Evolutionary conservation across 92 coral and sea anemone species (phyloP).

Genomic region (Porites cylindrica): DNA sequence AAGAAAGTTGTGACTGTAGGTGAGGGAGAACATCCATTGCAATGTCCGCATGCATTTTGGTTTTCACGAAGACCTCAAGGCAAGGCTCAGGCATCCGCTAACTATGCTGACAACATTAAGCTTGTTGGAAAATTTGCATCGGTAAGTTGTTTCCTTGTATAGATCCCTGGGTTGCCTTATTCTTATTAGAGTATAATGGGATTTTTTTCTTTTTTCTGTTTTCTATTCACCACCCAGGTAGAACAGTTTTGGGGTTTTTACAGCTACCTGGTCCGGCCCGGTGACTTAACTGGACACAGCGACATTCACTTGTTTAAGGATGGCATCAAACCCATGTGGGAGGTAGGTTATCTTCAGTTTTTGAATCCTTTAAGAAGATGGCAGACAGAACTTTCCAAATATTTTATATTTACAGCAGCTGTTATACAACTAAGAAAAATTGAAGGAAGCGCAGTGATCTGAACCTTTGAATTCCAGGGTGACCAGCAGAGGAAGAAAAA

Average conservation of each 20-base stretch:
- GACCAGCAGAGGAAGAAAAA: too few relatives aligned
- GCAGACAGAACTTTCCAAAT: too few relatives aligned
- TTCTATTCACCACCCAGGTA: slow-evolving; percentile 63
- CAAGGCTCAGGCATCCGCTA: slow-evolving; percentile 90
- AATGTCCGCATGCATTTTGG: slow-evolving; percentile 98
- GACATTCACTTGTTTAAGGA: slow-evolving; percentile 98
- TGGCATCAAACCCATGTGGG: slow-evolving; percentile 99
- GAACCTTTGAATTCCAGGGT: too few relatives aligned
- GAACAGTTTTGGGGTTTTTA: slow-evolving; percentile 98
- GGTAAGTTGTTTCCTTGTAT: slow-evolving; percentile 59
- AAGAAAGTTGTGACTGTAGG: slow-evolving; percentile 76
- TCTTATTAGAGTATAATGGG: too few relatives aligned
- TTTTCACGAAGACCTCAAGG: slow-evolving; percentile 98
- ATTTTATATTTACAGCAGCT: too few relatives aligned
- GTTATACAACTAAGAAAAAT: too few relatives aligned
- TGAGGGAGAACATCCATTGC: slow-evolving; percentile 94
- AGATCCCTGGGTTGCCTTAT: too few relatives aligned
- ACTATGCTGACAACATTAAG: slow-evolving; percentile 94
- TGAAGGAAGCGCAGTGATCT: too few relatives aligned
- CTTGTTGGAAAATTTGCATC: slow-evolving; percentile 99
- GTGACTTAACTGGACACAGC: slow-evolving; percentile 96
- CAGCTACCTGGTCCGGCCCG: slow-evolving; percentile 92
- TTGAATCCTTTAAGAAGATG: too few relatives aligned
- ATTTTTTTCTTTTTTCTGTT: too few relatives aligned
- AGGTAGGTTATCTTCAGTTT: slow-evolving; percentile 54